Percentiles rank a stretch among this genome's conserved stretches.
Evolutionary conservation across 2,888 invertebrate species (phyloP).

Genomic region (Apotomis betuletana): DNA sequence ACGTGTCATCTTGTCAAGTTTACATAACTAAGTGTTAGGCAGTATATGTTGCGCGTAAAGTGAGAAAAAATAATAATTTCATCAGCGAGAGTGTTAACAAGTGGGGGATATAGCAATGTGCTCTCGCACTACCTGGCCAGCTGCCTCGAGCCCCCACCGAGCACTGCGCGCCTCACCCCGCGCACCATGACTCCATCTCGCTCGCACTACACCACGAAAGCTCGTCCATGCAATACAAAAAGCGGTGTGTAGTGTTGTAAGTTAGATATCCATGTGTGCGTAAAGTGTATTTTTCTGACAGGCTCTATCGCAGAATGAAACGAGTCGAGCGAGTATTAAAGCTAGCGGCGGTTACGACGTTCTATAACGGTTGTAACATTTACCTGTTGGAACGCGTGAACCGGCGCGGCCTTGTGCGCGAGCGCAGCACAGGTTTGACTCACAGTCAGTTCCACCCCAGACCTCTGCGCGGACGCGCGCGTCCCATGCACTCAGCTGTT

Average conservation of each 20-base stretch:
- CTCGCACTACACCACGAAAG: conserved; percentile 70
- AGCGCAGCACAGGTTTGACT: conserved; percentile 81
- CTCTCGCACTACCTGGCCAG: conserved; percentile 80
- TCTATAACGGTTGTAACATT: conserved; percentile 66
- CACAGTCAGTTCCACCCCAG: conserved; percentile 81
- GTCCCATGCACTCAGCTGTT: conserved; percentile 62
- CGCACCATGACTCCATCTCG: conserved; percentile 66
- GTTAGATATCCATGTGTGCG: conserved; percentile 65
- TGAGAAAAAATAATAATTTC: conserved; percentile 56
- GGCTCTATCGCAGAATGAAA: conserved; percentile 63
- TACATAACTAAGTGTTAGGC: not conserved
- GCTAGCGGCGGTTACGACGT: conserved; percentile 68
- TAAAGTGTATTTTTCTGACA: conserved; percentile 78
- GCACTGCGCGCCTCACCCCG: conserved; percentile 68
- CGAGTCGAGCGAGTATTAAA: conserved; percentile 63
- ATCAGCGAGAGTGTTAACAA: conserved; percentile 78
- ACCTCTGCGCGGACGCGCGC: conserved; percentile 75
- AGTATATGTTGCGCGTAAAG: not conserved
- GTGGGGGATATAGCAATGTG: conserved; percentile 76
- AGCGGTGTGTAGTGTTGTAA: conserved; percentile 74
- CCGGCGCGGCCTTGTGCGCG: conserved; percentile 85
- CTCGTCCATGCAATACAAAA: conserved; percentile 75
- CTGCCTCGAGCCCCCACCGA: conserved; percentile 78
- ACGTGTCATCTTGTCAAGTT: too few relatives aligned
- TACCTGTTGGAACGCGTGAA: conserved; percentile 86